Base-by-base conservation (phyloP, 2,113 vertebrate species). In the Siphamia tubifer region DNA sequence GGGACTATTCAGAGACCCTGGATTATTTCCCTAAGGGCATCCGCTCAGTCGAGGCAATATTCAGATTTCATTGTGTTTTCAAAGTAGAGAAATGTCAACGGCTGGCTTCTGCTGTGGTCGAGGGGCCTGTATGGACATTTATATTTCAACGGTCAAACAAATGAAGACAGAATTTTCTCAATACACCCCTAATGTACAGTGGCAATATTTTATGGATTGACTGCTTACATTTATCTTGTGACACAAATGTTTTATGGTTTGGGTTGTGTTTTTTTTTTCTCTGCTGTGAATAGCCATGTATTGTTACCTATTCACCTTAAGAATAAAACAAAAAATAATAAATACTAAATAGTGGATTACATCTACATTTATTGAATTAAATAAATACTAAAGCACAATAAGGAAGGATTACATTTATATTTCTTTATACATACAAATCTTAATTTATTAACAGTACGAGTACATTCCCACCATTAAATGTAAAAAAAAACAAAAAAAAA, bases 61-160 rank as follows among this genome's bases (percentile, higher is more conserved):
- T 94, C 90, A 93, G 91, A 92, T 94, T 94, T 92, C 84, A 81
- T 93, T 94, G 90, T 90, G 83, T 88, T 87, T 94, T 89, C 93
- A 90, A 88, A 91, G 89, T 85, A 74, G 91, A 85, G 89, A 86
- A 86, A 92, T 87, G 86, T 89, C 90, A 92, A 68, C 63, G 73
- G 86, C 88, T 87, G 78, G 66, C 77, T 86, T 52, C 80, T 74
- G 86, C 68, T 60, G 78, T 75, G 86, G 74, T 48, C 65, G 80
- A 54, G 75, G 81, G 68, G 74, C 82, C 79, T 80, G 76, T 79
- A 65, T 78, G 84, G 87, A 89, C 89, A 83, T 89, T 85, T 88
- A 83, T 88, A 86, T 82, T 87, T 88, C 70, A 61, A 61, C 69
- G 80, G 84, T 83, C 84, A 87, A 85, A 88, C 81, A 89, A 89